Evolutionary conservation across 2,113 vertebrate genomes (phyloP), one percentile per base, ranked within the genome.

Genomic region (Fulmarus glacialis): DNA sequence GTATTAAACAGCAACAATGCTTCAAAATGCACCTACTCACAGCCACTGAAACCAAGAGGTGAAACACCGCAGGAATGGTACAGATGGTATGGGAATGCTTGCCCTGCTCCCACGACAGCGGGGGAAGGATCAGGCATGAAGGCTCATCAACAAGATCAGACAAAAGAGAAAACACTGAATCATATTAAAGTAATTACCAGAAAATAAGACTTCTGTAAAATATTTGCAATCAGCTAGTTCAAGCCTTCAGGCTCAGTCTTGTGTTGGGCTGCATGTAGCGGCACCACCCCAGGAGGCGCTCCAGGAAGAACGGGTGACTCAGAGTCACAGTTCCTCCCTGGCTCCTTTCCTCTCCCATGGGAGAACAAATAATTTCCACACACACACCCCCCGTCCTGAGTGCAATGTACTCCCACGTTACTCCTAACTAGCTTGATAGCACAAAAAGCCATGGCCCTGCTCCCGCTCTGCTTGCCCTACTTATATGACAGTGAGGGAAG

Each of bases 121-220:
- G 62, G 58, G 17, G 2, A 77, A 94, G 79, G 67, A 94, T 73
- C 70, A 81, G 86, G 96, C 83, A 88, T 6, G 70, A 91, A 94
- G 74, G 58, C 81, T 95, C 82, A 73, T 82, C 90, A 91, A 94
- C 96, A 96, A 97, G 95, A 97, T 92, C 87, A 96, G 96, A 82
- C 91, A 91, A 91, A 97, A 90, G 85, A 91, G 92, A 97, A 96
- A 95, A 94, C 90, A 97, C 75, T 97, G 92, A 97, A 97, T 97
- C 94, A 97, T 83, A 84, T 95, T 94, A 82, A 90, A 96, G 95
- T 93, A 96, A 96, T 97, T 93, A 95, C 50, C 89, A 96, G 93
- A 92, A 97, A 95, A 81, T 73, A 92, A 90, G 86, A 95, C 88
- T 97, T 94, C 95, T 93, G 66, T 75, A 91, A 95, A 96, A 91